A percentile compares a stretch with the other conserved stretches of the same genome.
Evolutionary conservation across 1,140 invertebrate genomes (phyloP).

Genomic region (Euwallacea fornicatus): DNA sequence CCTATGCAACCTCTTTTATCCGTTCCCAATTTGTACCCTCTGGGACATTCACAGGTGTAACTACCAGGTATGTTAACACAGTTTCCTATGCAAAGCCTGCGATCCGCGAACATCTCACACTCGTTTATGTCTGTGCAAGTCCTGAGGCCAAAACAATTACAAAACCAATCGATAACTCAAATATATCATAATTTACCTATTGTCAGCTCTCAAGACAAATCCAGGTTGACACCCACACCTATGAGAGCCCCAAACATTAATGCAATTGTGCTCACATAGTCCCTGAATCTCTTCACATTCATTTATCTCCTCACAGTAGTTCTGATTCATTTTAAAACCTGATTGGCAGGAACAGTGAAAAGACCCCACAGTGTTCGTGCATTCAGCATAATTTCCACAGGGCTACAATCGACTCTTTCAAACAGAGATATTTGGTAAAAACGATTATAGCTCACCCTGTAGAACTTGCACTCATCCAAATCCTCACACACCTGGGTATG

Average conservation of each 20-base stretch:
- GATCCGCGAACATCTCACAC: slow-evolving; percentile 71
- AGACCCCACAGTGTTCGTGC: slow-evolving; percentile 80
- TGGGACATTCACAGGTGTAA: slow-evolving; percentile 83
- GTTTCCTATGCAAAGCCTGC: slow-evolving; percentile 77
- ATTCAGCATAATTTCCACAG: slow-evolving; percentile 63
- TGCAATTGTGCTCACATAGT: slow-evolving; percentile 81
- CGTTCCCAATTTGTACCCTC: slow-evolving; percentile 73
- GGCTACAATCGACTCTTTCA: slow-evolving; percentile 50
- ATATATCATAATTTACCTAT: slow-evolving; percentile 57
- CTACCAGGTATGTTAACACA: slow-evolving; percentile 88
- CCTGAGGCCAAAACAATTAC: slow-evolving; percentile 51
- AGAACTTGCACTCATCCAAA: slow-evolving; percentile 79
- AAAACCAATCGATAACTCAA: neutral
- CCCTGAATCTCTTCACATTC: slow-evolving; percentile 65
- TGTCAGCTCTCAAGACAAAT: slow-evolving; percentile 70
- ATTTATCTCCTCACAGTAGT: slow-evolving; percentile 66
- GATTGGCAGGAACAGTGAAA: slow-evolving; percentile 77
- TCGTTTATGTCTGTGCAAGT: slow-evolving; percentile 87
- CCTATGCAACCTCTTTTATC: slow-evolving; percentile 77
- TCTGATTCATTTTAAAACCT: slow-evolving; percentile 66
- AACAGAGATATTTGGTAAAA: neutral
- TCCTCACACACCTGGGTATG: slow-evolving; percentile 78
- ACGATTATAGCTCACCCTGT: slow-evolving; percentile 45
- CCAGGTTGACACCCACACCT: slow-evolving; percentile 76
- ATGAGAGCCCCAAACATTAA: slow-evolving; percentile 82